Evolutionary conservation across 2,888 invertebrate genomes (phyloP), one percentile per base, ranked within the genome.

Genomic region (Scotopteryx bipunctaria): DNA sequence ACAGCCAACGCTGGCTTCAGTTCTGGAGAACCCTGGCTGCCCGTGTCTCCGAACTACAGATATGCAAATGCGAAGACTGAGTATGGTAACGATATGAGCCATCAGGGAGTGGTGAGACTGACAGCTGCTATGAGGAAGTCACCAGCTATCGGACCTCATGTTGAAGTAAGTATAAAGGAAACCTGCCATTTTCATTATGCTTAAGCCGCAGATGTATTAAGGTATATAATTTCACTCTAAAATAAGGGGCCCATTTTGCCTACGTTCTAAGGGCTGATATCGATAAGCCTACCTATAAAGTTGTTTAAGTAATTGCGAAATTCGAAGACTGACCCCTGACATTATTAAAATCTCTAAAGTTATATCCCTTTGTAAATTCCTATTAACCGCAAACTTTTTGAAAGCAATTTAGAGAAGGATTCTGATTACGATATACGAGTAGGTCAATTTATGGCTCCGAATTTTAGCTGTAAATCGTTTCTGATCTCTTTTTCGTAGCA

Each of bases 21-120:
- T n/a, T 81, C 85, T 1, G 94, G 93, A 0, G 81, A 81, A 0
- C 92, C 94, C 0, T 95, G 95, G 95, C 67, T 95, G 3, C 95
- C 95, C 0, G 81, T 95, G 4, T 85, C 94, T 38, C 80, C 91
- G 0, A 93, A 94, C 67, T 94, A 93, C 66, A 81, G 85, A 71
- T 90, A 83, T 13, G 81, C 92, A 0, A 95, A 95, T 69, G 91
- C 95, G 0, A 91, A 91, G 50, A 78, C 78, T 0, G 91, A 94
- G 64, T 91, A 91, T 16, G 67, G 70, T 0, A 86, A 90, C 19
- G 72, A 81, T 0, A 74, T 84, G 3, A 94, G 94, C 21, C 92
- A 93, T 55, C 67, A 78, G 33, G 78, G 81, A 1, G 77, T 86
- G 2, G 55, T 87, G 38, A 81, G 74, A 43, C 65, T 82, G 1